Evolutionary conservation across 2,888 invertebrate species (phyloP).

Genomic region (Cataglyphis cursor): DNA sequence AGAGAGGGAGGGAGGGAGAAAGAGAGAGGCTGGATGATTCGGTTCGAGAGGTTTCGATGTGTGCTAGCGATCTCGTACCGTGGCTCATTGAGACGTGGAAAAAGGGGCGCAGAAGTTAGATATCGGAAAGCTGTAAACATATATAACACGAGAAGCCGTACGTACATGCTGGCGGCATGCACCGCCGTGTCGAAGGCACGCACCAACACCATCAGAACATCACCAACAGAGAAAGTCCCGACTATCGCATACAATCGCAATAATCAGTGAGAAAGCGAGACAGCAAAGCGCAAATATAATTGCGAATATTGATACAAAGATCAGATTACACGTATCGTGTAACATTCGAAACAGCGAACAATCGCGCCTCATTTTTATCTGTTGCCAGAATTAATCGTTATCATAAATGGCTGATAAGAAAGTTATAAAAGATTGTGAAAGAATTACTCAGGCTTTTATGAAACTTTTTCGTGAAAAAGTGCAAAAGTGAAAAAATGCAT

Average conservation of each 20-base stretch:
- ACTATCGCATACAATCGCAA: constrained; percentile 3
- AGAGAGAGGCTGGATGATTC: constrained; percentile 5
- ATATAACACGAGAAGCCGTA: constrained; percentile 69
- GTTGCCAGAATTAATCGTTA: not conserved
- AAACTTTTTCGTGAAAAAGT: not conserved
- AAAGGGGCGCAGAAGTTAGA: constrained; percentile 64
- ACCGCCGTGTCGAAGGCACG: constrained; percentile 58
- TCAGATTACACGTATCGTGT: constrained; percentile 22
- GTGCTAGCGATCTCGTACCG: constrained; percentile 66
- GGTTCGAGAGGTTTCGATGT: not conserved
- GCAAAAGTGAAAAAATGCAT: not conserved
- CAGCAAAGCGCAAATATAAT: constrained; percentile 20
- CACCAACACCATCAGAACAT: constrained; percentile 45
- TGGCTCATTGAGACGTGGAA: constrained; percentile 79
- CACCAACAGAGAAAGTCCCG: constrained; percentile 28
- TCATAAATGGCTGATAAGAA: constrained; percentile 6
- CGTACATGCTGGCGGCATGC: constrained; percentile 58
- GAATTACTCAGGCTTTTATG: not conserved
- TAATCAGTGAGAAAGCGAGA: constrained; percentile 12
- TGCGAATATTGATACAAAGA: constrained; percentile 26
- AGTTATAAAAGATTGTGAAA: not conserved
- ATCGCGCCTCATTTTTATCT: not conserved
- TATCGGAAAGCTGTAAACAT: constrained; percentile 70
- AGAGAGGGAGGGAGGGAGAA: constrained; percentile 23
- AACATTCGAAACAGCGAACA: not conserved